Evolutionary conservation across 2,797 vertebrate species (phyloP), one percentile per base, ranked within the genome.

Genomic region (Cyclopterus lumpus): DNA sequence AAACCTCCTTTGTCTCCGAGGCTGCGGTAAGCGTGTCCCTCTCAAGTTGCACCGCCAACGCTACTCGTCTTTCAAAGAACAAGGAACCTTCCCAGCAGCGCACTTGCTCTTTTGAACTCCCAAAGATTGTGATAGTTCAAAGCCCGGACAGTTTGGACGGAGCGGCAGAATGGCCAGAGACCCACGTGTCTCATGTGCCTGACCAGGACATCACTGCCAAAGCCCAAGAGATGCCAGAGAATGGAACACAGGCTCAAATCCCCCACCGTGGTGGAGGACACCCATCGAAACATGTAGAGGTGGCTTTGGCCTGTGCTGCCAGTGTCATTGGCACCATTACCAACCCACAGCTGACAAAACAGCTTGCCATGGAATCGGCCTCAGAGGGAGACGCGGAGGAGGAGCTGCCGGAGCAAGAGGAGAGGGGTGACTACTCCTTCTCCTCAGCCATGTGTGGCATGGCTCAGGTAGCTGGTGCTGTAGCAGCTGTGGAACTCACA

Each of bases 41-140:
- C 34, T 82, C 88, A 26, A 79, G 74, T 11, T 73, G 51, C 26
- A 90, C 85, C 9, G 64, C 93, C 76, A 84, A 73, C 32, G 82
- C 91, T n/a, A 77, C 89, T 40, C 77, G 71, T 53, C 85, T 89
- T 46, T 82, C 84, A 48, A 88, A 87, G 61, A 81, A 91, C 64
- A 95, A 94, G 12, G 36, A 62, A 9, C 54, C 91, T 80, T 82
- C 73, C 5, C 90, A 88, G 57, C 91, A 95, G 74, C 94, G 81
- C 14, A 92, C 95, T 0, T 97, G 96, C 94, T 95, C 95, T 32
- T 97, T 97, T 64, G 95, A 98, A 77, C 97, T 99, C 51, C 98
- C 98, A 10, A 97, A 97, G 95, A 99, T 99, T 0, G 95, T 99
- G 73, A 98, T 99, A 69, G 96, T 99, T 63, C 97, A 99, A 89